Base-by-base conservation (phyloP, 2,888 invertebrate genomes). In the Rugalucina vietnamica region DNA sequence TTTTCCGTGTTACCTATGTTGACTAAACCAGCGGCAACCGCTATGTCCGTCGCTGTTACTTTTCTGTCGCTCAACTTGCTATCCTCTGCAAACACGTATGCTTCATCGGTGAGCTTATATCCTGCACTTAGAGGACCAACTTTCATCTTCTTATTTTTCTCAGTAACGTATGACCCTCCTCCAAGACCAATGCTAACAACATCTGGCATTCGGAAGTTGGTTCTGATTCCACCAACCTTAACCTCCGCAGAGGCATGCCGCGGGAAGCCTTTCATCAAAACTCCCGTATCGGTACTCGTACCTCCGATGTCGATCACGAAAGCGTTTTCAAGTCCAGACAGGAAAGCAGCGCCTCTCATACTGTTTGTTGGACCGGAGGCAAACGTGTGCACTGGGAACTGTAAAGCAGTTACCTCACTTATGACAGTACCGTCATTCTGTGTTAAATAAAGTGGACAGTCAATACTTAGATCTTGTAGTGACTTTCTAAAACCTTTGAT, bases 311-410 rank as follows among this genome's bases (percentile, higher is more conserved):
- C 94, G 10, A 93, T 88, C 3, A 94, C 94, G 18, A 94, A 85
- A 3, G 92, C 93, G 69, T 94, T 90, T 36, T 86, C 78, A 1
- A 88, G 57, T 27, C 90, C 89, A 24, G 93, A 93, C 21, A 94
- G 85, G 76, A 91, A 93, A 0, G 93, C 93, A 1, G 94, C 94
- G 21, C 94, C 94, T 27, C 94, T 85, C 94, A 94, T 94, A 84
- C 93, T 93, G 88, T 94, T 94, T 24, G 94, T 94, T 1, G 94
- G 91, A 29, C 94, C 94, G 8, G 94, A 94, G 12, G 94, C 92
- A 82, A 94, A 94, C 0, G 93, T 93, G 18, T 85, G 84, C 0
- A 94, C 92, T 0, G 94, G 94, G 50, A 83, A 88, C 18, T 90
- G 71, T 29, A 90, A 70, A 0, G 93, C 92, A 10, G 85, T 85